Conservation (phyloP, 2,113 vertebrate genomes). For the Cochlearius cochlearius region DNA sequence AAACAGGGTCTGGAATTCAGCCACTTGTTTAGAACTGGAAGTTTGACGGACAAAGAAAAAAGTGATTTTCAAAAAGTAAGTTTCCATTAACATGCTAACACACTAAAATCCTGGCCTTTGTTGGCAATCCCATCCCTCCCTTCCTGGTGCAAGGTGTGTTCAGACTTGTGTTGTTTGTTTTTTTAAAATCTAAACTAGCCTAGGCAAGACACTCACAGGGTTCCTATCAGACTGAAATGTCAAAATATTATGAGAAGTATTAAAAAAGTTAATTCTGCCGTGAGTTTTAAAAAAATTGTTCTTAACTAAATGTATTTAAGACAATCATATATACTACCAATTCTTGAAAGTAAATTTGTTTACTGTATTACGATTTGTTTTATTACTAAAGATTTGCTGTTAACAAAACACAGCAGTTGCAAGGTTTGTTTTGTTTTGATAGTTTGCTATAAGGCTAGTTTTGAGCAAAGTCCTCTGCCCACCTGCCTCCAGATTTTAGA, state of each 20-base stretch:
- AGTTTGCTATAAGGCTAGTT: not conserved
- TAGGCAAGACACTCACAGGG: not conserved
- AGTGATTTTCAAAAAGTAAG: not conserved
- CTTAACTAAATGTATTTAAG: not conserved
- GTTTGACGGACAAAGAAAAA: not conserved
- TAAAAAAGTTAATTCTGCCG: not conserved
- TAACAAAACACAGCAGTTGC: not conserved
- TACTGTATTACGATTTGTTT: not conserved
- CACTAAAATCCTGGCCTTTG: not conserved
- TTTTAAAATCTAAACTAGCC: not conserved
- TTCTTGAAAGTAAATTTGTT: not conserved
- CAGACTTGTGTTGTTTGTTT: not conserved
- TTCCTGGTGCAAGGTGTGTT: not conserved
- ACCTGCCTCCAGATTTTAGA: not conserved
- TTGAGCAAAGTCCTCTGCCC: not conserved
- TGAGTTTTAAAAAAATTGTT: not conserved
- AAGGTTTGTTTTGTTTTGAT: not conserved
- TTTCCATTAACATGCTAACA: not conserved
- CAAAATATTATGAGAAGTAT: not conserved
- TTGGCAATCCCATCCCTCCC: not conserved
- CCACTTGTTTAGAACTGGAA: not conserved
- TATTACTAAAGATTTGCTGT: not conserved
- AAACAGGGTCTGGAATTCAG: not conserved
- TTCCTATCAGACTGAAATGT: not conserved
- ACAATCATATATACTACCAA: not conserved